phyloP scores from a whole-genome alignment of 2,797 vertebrate species.

The Craterocephalus amniculus region DNA sequence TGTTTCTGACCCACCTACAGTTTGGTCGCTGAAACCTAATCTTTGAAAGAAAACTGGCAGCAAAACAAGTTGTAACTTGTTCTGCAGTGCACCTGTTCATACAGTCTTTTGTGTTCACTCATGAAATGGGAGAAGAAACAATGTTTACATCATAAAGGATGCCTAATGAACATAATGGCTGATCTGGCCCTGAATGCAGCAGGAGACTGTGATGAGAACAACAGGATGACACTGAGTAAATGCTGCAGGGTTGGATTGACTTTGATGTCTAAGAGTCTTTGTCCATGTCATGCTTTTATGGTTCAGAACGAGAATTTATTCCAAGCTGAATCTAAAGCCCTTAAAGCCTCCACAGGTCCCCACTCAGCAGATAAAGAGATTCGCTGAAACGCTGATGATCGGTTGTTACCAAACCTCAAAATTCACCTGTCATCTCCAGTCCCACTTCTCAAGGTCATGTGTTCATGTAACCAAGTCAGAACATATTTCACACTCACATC shows the following conservation, averaged over 20 bases:
- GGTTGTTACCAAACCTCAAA: conserved; percentile 5
- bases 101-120: neutral
- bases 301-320: conserved; percentile 4
- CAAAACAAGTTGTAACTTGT: neutral
- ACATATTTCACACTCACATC: conserved; percentile 31
- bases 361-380: conserved; percentile 2
- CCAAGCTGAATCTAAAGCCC: neutral
- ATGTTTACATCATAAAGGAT: conserved; percentile 13
- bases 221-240: conserved; percentile 41
- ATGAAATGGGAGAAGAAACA: neutral
- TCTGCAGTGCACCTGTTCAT: neutral
- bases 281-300: conserved; percentile 44
- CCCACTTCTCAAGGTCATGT: conserved; percentile 58
- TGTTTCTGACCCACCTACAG: neutral
- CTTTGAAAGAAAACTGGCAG: neutral
- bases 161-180: conserved; percentile 53
- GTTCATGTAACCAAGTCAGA: conserved; percentile 20
- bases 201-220: conserved; percentile 20
- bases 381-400: neutral
- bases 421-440: conserved; percentile 45
- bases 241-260: conserved; percentile 17
- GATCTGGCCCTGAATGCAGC: conserved; percentile 29
- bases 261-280: conserved; percentile 53
- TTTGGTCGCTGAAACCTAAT: neutral
- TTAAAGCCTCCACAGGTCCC: conserved; percentile 24